These are phyloP conservation scores for Myopa testacea DNA, from an alignment of 2,888 invertebrate genomes.

Conservation along the genomic window DNA sequence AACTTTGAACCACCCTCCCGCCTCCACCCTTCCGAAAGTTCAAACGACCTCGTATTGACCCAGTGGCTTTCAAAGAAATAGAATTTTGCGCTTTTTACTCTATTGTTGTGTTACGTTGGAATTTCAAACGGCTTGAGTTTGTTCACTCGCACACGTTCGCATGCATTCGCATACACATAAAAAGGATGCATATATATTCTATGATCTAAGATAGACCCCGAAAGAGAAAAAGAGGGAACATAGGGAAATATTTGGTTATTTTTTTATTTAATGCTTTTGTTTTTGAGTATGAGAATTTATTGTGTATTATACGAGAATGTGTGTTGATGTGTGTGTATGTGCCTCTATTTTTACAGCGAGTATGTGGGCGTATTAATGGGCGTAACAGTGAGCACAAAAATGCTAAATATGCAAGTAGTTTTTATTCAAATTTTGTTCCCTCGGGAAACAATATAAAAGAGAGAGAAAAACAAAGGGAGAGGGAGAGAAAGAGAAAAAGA, in stretches of 20 bases:
- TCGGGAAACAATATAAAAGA: too few relatives aligned
- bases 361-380: not conserved
- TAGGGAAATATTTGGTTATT: too few relatives aligned
- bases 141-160: constrained; percentile 35
- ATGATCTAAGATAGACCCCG: not conserved
- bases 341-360: constrained; percentile 35
- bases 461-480: not conserved
- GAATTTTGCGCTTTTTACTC: not conserved
- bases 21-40: not conserved
- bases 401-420: not conserved
- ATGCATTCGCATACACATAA: constrained; percentile 28
- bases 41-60: not conserved
- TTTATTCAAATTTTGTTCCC: not conserved
- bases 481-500: not conserved
- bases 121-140: constrained; percentile 5
- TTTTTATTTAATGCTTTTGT: too few relatives aligned
- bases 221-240: too few relatives aligned
- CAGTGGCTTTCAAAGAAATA: constrained; percentile 9
- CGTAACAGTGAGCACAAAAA: constrained; percentile 2
- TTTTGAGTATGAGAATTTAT: too few relatives aligned
- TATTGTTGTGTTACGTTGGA: constrained; percentile 38
- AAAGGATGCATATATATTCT: not conserved
- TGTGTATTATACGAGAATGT: not conserved
- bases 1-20: not conserved
- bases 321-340: not conserved